These are phyloP conservation scores for Drosophila meridionalis DNA, from an alignment of 2,888 invertebrate species.

Conservation along the genomic window DNA sequence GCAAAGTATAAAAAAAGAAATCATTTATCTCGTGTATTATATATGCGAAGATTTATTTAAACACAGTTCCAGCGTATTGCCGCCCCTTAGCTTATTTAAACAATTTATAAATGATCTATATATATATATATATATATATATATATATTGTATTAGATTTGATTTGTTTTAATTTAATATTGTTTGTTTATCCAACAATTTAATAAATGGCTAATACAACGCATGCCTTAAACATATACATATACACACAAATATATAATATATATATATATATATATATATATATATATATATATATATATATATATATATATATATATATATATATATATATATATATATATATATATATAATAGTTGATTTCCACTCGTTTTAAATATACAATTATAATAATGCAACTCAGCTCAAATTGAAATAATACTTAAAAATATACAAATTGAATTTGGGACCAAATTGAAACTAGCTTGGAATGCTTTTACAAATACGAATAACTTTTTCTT, in stretches of 20 bases:
- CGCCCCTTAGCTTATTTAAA: constrained; percentile 62
- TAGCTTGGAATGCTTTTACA: constrained; percentile 75
- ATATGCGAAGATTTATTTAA: constrained; percentile 65
- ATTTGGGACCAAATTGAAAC: constrained; percentile 71
- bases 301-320: constrained; percentile 31
- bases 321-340: constrained; percentile 11
- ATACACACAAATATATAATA: constrained; percentile 41
- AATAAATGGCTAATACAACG: constrained; percentile 61
- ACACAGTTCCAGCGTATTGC: constrained; percentile 54
- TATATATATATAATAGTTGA: constrained; percentile 34
- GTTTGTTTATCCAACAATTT: constrained; percentile 48
- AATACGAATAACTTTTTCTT: constrained; percentile 41
- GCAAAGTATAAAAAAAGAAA: constrained; percentile 8
- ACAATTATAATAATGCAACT: constrained; percentile 54
- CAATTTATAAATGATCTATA: constrained; percentile 65
- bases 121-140: constrained; percentile 17
- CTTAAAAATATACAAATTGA: constrained; percentile 65
- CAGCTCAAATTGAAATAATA: constrained; percentile 59
- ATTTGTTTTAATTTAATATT: constrained; percentile 28
- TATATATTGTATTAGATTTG: constrained; percentile 17
- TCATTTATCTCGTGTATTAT: constrained; percentile 35
- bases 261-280: constrained; percentile 32
- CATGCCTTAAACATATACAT: constrained; percentile 46
- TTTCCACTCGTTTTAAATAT: constrained; percentile 31
- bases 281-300: constrained; percentile 31